Conservation (phyloP, 2,888 invertebrate species). For the Malachius bipustulatus region DNA sequence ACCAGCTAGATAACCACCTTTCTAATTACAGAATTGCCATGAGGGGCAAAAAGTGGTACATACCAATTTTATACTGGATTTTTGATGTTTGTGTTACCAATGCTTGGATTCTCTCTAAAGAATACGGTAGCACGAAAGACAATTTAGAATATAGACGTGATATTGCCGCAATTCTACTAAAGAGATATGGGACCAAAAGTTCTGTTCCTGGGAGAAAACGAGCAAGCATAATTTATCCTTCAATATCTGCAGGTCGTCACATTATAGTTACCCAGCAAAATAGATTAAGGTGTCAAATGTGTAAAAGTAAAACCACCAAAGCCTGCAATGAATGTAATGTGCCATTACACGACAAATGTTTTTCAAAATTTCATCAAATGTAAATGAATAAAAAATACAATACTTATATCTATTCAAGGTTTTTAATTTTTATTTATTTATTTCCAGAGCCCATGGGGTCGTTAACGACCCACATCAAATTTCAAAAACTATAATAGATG, state of each 20-base stretch:
- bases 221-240: no score
- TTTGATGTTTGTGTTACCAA: background rate
- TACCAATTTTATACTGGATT: background rate
- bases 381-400: no score
- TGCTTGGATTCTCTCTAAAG: slow-evolving; percentile 1
- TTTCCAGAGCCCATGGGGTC: no score
- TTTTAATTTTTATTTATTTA: no score
- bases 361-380: background rate
- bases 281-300: background rate
- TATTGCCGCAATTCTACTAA: background rate
- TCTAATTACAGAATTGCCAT: background rate
- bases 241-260: no score
- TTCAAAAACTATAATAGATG: no score
- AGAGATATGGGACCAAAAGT: slow-evolving; percentile 2
- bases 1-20: background rate
- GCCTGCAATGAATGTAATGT: slow-evolving; percentile 1
- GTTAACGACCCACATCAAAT: no score
- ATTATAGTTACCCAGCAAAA: slow-evolving; percentile 1
- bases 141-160: slow-evolving; percentile 1
- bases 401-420: no score
- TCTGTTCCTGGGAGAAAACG: background rate
- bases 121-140: background rate
- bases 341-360: slow-evolving; percentile 3
- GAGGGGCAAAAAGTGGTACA: slow-evolving; percentile 1
- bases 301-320: slow-evolving; percentile 1